phyloP scores from a whole-genome alignment of 2,113 vertebrate species.

The Callocephalon fimbriatum region DNA sequence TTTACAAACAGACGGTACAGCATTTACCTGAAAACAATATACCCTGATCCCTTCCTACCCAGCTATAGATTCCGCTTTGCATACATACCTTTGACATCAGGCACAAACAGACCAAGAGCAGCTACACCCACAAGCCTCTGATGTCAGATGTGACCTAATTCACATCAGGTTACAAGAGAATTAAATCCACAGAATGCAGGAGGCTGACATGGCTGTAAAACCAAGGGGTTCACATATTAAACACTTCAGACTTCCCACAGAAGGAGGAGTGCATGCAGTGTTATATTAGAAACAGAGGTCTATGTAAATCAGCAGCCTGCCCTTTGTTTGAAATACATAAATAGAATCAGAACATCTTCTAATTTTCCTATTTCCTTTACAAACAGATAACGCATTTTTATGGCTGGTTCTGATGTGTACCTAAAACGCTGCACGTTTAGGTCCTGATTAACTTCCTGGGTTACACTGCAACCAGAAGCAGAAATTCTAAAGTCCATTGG shows the following conservation, averaged over 20 bases:
- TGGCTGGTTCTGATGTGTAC: background rate
- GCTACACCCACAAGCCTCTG: background rate
- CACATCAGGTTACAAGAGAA: background rate
- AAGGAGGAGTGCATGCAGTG: background rate
- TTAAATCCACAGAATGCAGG: background rate
- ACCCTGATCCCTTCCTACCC: background rate
- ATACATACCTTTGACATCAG: background rate
- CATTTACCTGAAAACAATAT: background rate
- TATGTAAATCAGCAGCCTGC: background rate
- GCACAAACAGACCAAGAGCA: background rate
- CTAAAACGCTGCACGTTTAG: background rate
- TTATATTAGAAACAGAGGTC: background rate
- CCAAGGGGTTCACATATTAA: background rate
- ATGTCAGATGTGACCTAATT: background rate
- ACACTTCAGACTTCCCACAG: background rate
- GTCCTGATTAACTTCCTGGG: background rate
- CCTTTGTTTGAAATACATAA: background rate
- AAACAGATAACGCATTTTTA: background rate
- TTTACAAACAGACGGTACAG: background rate
- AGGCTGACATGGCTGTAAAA: background rate
- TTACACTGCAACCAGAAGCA: background rate
- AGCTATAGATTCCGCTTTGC: background rate
- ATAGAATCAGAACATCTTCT: background rate
- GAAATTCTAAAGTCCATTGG: background rate
- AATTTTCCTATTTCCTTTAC: background rate